Percentiles rank a stretch among this genome's conserved stretches.
Evolutionary conservation across 2,113 vertebrate genomes (phyloP).

Genomic region (Puffinus mauretanicus): DNA sequence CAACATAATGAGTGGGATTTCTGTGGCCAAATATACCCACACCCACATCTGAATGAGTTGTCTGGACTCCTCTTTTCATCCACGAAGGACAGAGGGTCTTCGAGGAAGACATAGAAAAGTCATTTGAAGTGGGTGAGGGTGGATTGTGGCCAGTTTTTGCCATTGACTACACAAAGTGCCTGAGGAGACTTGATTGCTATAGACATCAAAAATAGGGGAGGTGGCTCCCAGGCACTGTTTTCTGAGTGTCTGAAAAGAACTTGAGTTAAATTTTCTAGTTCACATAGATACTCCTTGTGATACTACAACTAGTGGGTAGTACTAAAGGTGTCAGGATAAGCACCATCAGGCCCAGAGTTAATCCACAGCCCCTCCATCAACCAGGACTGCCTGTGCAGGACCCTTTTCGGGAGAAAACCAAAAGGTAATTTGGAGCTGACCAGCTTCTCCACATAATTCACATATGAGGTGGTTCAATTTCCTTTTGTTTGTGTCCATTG

Average conservation of each 20-base stretch:
- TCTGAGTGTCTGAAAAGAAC: neutral
- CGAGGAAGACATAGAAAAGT: neutral
- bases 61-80: neutral
- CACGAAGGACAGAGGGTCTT: neutral
- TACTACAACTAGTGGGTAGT: neutral
- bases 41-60: neutral
- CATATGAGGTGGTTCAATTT: neutral
- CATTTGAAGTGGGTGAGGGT: neutral
- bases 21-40: neutral
- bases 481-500: neutral
- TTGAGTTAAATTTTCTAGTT: neutral
- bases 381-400: neutral
- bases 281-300: neutral
- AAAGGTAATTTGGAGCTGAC: neutral
- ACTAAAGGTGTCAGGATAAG: neutral
- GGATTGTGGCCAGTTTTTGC: neutral
- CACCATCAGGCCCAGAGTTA: neutral
- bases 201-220: neutral
- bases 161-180: neutral
- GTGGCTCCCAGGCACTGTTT: neutral
- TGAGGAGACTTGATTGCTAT: neutral
- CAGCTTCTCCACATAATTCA: neutral
- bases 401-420: neutral
- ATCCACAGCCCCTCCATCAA: accelerated
- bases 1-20: neutral